Base-by-base conservation (phyloP, 2,888 invertebrate genomes). In the Cyaniris semiargus region DNA sequence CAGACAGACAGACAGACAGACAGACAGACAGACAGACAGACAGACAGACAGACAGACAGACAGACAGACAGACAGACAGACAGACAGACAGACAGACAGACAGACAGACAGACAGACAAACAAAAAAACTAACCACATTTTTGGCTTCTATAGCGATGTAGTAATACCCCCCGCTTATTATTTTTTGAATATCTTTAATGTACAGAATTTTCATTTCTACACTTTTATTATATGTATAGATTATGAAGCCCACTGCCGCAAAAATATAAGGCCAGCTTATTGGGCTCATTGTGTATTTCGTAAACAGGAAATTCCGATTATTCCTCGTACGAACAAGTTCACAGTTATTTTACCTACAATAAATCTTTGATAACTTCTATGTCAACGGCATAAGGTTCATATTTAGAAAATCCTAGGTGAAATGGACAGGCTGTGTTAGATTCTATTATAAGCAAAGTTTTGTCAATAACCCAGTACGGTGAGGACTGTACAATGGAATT, bases 371-470 rank as follows among this genome's bases (percentile, higher is more conserved):
- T 53, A 5, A 15, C 13, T 5, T 0, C 18, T 53, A 18, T 1
- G 18, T 53, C 48, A 3, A 18, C 18, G 48, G 0, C 18, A 53
- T 53, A 53, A 18, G 18, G 18, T 15, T 18, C 18, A 53, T 53
- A 53, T 15, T 53, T 53, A 53, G 48, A 3, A 15, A 18, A 53
- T 53, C 15, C 3, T 15, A 53, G 48, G 48, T 53, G 48, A 18
- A 53, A 53, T 18, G 48, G 48, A 18, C 48, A 18, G 48, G 48
- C 48, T 53, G 18, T 66, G 31, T 66, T 66, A 31, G 66, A 31
- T 66, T 66, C 15, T 66, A 66, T 66, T 66, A 18, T 66, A 27
- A 66, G 66, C 27, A 6, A 66, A 66, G 66, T 66, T 66, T 66
- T 66, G 66, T 66, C 66, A 66, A 66, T 66, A 66, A 27, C 5